Evolutionary conservation across 2,888 invertebrate genomes (phyloP), one percentile per base, ranked within the genome.

Genomic region (Lasioglossum zephyrum): DNA sequence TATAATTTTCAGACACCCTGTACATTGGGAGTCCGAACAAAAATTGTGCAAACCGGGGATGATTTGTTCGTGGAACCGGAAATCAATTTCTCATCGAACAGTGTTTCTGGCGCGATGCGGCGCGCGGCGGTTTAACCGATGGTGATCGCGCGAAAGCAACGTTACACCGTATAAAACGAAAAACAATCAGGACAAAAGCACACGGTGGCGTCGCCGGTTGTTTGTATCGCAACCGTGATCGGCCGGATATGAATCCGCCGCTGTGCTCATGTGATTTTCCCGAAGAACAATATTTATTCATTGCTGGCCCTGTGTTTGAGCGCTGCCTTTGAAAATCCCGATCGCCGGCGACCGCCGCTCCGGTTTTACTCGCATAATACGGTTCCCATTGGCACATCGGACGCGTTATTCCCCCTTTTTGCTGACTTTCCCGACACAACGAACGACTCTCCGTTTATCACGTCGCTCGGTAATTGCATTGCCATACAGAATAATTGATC

Each of bases 231-330:
- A 31, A 41, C 49, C 75, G 53, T 78, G 80, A 76, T 39, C 69
- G 73, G 69, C 84, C 85, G 88, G 88, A 89, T 90, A 90, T 90
- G 88, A 90, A 88, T 87, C 85, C 84, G 79, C 57, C 84, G 84
- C 66, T 84, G 77, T 86, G 89, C 86, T 73, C 79, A 22, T 81
- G 87, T 87, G 90, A 87, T 87, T 83, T 87, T 85, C 82, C 74
- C 82, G 80, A 88, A 87, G 87, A 88, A 87, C 87, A 90, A 90
- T 88, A 90, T 90, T 90, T 90, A 78, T 89, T 69, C 83, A 69
- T 70, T 79, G 81, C 74, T 81, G 60, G 72, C 57, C 73, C 70
- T 11, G 73, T 77, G 86, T 89, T 85, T 79, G 86, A 63, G 26
- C 66, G 79, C 82, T 77, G 77, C 84, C 81, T 89, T 84, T 77